Evolutionary conservation across 2,113 vertebrate genomes (phyloP).

Genomic region (Brachionichthys hirsutus): DNA sequence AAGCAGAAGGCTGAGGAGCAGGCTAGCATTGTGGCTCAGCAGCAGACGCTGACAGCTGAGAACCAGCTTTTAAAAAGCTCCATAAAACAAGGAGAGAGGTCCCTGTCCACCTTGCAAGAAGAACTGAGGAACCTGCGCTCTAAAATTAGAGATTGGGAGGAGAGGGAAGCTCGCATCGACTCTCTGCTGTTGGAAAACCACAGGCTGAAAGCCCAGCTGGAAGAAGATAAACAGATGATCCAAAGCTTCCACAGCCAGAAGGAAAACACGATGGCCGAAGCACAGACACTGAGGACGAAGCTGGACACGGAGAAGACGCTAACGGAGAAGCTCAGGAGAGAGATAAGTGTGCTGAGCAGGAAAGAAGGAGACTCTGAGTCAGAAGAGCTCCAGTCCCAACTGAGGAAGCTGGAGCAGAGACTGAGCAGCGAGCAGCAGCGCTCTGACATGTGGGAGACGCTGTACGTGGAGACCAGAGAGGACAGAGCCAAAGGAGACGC

Average conservation of each 20-base stretch:
- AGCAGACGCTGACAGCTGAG: slow-evolving; percentile 79
- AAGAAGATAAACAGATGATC: slow-evolving; percentile 82
- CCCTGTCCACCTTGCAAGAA: slow-evolving; percentile 81
- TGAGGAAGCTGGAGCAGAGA: slow-evolving; percentile 86
- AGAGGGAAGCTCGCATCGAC: slow-evolving; percentile 75
- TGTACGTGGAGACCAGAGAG: slow-evolving; percentile 91
- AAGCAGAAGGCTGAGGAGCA: slow-evolving; percentile 76
- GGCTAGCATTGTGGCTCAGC: slow-evolving; percentile 75
- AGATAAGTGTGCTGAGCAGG: slow-evolving; percentile 77
- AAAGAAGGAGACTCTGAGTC: slow-evolving; percentile 66
- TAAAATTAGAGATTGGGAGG: slow-evolving; percentile 83
- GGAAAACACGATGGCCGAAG: slow-evolving; percentile 81
- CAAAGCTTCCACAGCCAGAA: slow-evolving; percentile 80
- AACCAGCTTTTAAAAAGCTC: slow-evolving; percentile 84
- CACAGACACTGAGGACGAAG: slow-evolving; percentile 81
- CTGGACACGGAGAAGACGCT: slow-evolving; percentile 82
- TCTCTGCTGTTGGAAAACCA: slow-evolving; percentile 83
- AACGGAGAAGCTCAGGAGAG: slow-evolving; percentile 78
- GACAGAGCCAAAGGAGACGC: slow-evolving; percentile 78
- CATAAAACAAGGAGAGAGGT: slow-evolving; percentile 84
- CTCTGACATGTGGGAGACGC: slow-evolving; percentile 93
- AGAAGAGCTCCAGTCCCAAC: slow-evolving; percentile 75
- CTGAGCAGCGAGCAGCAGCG: slow-evolving; percentile 94
- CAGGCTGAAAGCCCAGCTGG: slow-evolving; percentile 83
- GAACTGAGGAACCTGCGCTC: slow-evolving; percentile 84